phyloP scores from a whole-genome alignment of 2,113 vertebrate genomes.

The Catharus fuscescens region DNA sequence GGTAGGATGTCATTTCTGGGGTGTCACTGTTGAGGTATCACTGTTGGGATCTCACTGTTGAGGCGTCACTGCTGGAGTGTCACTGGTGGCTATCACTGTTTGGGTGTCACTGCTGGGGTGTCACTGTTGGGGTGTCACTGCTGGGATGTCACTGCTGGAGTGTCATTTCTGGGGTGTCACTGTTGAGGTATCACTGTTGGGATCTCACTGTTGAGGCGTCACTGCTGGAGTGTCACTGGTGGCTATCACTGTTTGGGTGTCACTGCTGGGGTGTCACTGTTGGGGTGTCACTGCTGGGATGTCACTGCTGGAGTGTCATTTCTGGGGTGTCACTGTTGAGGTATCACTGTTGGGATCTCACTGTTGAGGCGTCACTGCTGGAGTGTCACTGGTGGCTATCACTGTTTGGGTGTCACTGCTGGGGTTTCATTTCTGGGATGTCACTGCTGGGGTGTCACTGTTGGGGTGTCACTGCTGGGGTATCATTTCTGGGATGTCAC shows the following conservation, averaged over 20 bases:
- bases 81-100: not conserved
- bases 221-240: accelerated
- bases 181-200: not conserved
- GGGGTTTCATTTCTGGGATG: not conserved
- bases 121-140: not conserved
- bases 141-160: not conserved
- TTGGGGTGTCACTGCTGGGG: not conserved
- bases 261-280: not conserved
- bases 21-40: not conserved
- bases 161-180: not conserved
- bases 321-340: not conserved
- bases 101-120: not conserved
- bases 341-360: not conserved
- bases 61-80: not conserved
- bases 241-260: not conserved
- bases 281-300: not conserved
- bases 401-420: too few relatives aligned
- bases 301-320: not conserved
- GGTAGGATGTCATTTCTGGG: too few relatives aligned
- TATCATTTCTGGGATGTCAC: not conserved
- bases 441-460: not conserved
- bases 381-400: not conserved
- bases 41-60: not conserved
- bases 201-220: too few relatives aligned
- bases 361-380: not conserved